Conservation (phyloP, 2,113 vertebrate species). For the Scolopax mira region DNA sequence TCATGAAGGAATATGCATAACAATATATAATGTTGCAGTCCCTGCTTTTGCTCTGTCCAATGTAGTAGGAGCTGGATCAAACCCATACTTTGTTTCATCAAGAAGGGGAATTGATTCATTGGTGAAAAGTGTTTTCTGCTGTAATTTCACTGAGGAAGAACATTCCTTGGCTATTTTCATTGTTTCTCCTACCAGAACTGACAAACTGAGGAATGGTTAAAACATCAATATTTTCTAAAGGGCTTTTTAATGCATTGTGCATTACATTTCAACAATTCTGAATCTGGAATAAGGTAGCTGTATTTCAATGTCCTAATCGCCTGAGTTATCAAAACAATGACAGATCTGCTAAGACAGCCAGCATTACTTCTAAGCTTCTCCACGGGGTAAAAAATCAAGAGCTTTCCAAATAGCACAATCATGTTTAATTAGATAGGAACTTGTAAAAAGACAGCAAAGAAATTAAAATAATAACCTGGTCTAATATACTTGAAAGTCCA, state of each 20-base stretch:
- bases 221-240: constrained; percentile 52
- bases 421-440: constrained; percentile 46
- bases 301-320: constrained; percentile 50
- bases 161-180: neutral
- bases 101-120: neutral
- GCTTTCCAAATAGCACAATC: constrained; percentile 22
- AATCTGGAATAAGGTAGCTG: neutral
- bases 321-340: constrained; percentile 31
- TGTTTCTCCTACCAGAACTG: constrained; percentile 50
- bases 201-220: constrained; percentile 39
- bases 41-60: neutral
- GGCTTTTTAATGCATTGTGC: constrained; percentile 42
- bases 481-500: constrained; percentile 5
- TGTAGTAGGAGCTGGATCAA: neutral
- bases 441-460: constrained; percentile 36
- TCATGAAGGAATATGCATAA: neutral
- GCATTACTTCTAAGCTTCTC: constrained; percentile 42
- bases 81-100: neutral
- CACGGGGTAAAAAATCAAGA: constrained; percentile 17
- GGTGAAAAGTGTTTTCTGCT: neutral
- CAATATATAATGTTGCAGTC: neutral
- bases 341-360: constrained; percentile 38
- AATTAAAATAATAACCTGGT: constrained; percentile 48
- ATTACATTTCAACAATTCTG: constrained; percentile 27
- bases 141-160: neutral